phyloP scores from a whole-genome alignment of 2,888 invertebrate genomes.

The Panzeria rudis region DNA sequence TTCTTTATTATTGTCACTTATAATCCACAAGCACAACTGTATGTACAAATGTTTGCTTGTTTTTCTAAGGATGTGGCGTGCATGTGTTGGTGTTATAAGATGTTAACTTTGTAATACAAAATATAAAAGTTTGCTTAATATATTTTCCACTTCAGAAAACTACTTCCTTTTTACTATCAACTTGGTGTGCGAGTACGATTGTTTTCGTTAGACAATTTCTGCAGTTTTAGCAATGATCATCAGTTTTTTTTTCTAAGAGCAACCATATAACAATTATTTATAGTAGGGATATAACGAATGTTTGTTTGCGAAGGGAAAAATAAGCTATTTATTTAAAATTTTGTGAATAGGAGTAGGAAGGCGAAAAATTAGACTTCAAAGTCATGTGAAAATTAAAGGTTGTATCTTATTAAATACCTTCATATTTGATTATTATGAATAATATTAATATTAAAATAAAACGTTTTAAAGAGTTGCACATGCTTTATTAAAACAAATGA shows the following conservation, averaged over 20 bases:
- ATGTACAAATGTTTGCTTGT: neutral
- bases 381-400: too few species aligned
- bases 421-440: too few species aligned
- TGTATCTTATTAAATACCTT: too few species aligned
- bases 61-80: neutral
- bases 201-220: slow-evolving; percentile 42
- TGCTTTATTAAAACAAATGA: too few species aligned
- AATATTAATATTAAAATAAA: too few species aligned
- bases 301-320: neutral
- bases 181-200: neutral
- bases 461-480: too few species aligned
- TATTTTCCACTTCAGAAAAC: slow-evolving; percentile 61
- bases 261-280: neutral
- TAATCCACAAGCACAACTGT: slow-evolving; percentile 30
- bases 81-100: slow-evolving; percentile 31
- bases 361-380: neutral
- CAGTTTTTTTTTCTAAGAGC: slow-evolving; percentile 29
- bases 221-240: slow-evolving; percentile 64
- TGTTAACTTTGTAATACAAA: slow-evolving; percentile 43
- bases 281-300: neutral
- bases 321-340: neutral
- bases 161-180: slow-evolving; percentile 36
- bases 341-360: neutral
- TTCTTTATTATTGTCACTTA: slow-evolving; percentile 69
- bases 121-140: slow-evolving; percentile 64